Percentiles rank a stretch among this genome's conserved stretches.
Conservation (phyloP, 1,140 invertebrate species). For the Sarcophaga peregrina region DNA sequence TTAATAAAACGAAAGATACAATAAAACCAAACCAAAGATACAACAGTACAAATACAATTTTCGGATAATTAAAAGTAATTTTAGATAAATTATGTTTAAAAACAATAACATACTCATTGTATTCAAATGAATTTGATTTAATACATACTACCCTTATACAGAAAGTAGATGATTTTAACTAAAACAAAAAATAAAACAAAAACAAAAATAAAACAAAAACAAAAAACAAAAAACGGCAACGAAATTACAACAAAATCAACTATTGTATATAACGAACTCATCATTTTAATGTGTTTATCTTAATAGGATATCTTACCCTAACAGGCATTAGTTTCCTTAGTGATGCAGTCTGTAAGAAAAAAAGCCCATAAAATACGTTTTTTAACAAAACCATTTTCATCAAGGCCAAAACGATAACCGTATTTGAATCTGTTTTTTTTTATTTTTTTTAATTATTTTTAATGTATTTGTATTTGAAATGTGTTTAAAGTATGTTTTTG, state of each 20-base stretch:
- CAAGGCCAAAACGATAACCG: constrained; percentile 23
- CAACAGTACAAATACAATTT: not conserved
- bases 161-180: not conserved
- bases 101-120: not conserved
- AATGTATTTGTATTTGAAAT: not conserved
- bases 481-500: not conserved
- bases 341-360: constrained; percentile 59
- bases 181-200: not conserved
- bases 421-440: not conserved
- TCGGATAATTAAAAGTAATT: not conserved
- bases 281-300: constrained; percentile 32
- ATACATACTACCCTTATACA: not conserved
- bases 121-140: not conserved
- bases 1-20: not conserved
- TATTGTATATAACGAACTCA: constrained; percentile 27
- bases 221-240: not conserved
- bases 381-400: constrained; percentile 32
- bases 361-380: constrained; percentile 49
- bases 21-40: not conserved
- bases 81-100: not conserved
- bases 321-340: constrained; percentile 63
- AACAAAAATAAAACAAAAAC: not conserved
- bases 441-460: not conserved
- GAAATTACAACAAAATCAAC: constrained; percentile 2
- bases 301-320: constrained; percentile 58